These are phyloP conservation scores for Peucedramus taeniatus DNA, from an alignment of 2,113 vertebrate genomes.

Conservation along the genomic window DNA sequence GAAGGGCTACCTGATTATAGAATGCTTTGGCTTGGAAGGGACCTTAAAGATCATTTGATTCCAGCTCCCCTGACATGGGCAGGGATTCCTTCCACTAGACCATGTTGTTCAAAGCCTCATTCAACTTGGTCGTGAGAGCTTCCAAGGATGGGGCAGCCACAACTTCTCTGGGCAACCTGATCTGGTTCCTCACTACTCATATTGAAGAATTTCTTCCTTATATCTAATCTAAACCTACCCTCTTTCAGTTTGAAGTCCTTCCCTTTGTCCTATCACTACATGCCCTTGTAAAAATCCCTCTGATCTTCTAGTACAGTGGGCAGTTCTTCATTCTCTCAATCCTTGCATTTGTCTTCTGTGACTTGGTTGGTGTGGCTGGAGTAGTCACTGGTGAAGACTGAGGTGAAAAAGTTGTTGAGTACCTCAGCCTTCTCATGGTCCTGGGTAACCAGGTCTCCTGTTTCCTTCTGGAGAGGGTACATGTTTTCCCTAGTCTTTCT, in stretches of 20 bases:
- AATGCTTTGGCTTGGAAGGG: neutral
- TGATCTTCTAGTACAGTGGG: neutral
- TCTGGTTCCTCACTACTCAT: neutral
- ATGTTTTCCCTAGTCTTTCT: neutral
- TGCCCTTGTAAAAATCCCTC: neutral
- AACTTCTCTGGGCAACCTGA: neutral
- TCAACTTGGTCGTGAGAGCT: neutral
- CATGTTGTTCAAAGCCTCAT: neutral
- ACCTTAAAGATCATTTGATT: neutral
- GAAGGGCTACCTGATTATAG: neutral
- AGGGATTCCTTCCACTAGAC: neutral
- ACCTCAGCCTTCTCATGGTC: neutral
- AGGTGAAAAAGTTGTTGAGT: neutral
- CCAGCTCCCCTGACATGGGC: neutral
- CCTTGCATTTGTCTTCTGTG: neutral
- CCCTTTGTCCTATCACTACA: neutral
- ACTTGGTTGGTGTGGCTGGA: neutral
- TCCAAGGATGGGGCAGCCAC: neutral
- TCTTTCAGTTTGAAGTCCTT: neutral
- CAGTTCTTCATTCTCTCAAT: neutral
- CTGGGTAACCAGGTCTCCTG: neutral
- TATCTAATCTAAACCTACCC: neutral
- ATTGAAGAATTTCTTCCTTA: neutral
- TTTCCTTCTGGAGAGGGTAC: neutral
- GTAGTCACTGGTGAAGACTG: neutral